Conservation (phyloP, 2,888 invertebrate genomes). For the Caenorhabditis doughertyi region DNA sequence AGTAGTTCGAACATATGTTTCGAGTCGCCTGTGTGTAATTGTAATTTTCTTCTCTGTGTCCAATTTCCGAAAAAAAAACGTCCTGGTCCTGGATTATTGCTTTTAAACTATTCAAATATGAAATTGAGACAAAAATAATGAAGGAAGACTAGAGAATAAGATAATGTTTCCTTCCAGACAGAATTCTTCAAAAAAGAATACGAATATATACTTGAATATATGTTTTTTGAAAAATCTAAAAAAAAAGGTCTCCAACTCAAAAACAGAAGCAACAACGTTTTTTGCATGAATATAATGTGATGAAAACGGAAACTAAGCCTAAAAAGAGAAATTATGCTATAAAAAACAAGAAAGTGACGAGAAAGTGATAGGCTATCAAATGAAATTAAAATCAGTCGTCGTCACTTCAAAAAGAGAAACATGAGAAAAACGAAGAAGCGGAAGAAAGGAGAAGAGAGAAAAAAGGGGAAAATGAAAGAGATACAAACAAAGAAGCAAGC, state of each 20-base stretch:
- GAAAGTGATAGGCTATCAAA: conserved; percentile 56
- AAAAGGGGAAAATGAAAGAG: conserved; percentile 45
- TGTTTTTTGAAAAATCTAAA: too few relatives aligned
- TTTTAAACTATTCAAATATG: too few relatives aligned
- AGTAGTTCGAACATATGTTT: background rate
- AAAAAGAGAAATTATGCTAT: conserved; percentile 22
- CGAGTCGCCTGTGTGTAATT: background rate
- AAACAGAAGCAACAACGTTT: background rate
- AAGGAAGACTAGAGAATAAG: too few relatives aligned
- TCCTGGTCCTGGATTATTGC: too few relatives aligned
- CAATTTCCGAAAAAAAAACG: background rate
- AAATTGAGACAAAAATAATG: too few relatives aligned
- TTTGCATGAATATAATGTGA: background rate
- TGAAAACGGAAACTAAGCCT: background rate
- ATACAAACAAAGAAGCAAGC: conserved; percentile 55
- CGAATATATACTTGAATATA: too few relatives aligned
- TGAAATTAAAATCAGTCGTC: conserved; percentile 44
- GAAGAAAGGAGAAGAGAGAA: conserved; percentile 15
- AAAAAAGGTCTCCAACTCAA: too few relatives aligned
- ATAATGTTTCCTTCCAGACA: too few relatives aligned
- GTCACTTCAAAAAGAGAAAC: conserved; percentile 50
- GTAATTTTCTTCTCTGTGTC: background rate
- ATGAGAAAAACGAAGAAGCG: conserved; percentile 23
- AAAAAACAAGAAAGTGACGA: conserved; percentile 49
- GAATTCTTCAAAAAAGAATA: too few relatives aligned